Conservation (phyloP, 2,113 vertebrate species). For the Myiozetetes cayanensis region DNA sequence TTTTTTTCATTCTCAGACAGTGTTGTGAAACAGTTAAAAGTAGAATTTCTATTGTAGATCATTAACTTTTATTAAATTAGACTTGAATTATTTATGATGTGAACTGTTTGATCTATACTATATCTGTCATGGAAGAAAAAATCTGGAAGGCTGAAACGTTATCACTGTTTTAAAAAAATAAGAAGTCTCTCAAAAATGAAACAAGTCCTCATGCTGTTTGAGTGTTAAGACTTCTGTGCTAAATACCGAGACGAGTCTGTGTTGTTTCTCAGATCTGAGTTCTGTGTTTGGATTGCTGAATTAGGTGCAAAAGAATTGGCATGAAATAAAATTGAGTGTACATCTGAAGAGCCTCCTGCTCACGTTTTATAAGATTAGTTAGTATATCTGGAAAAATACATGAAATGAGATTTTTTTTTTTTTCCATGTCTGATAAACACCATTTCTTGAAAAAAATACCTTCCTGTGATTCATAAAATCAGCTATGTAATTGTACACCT, state of each 20-base stretch:
- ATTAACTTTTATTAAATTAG: slow-evolving; percentile 61
- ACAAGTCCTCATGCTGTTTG: slow-evolving; percentile 57
- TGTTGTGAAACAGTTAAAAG: slow-evolving; percentile 50
- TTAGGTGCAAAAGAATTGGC: slow-evolving; percentile 62
- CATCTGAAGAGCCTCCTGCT: slow-evolving; percentile 59
- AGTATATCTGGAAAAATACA: neutral
- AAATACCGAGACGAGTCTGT: slow-evolving; percentile 52
- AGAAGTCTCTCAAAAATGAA: slow-evolving; percentile 39
- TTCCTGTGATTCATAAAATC: slow-evolving; percentile 21
- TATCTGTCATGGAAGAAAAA: slow-evolving; percentile 47
- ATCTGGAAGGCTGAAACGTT: slow-evolving; percentile 43
- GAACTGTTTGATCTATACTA: slow-evolving; percentile 57
- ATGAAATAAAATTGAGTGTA: slow-evolving; percentile 29
- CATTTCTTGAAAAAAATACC: neutral
- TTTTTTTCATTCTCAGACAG: neutral
- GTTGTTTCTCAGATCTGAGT: slow-evolving; percentile 55
- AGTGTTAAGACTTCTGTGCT: slow-evolving; percentile 65
- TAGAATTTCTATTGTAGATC: slow-evolving; percentile 44
- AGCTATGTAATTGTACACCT: neutral
- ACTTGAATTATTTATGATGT: slow-evolving; percentile 63
- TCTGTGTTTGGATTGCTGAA: slow-evolving; percentile 53
- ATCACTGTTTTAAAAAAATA: slow-evolving; percentile 46
- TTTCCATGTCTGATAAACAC: neutral
- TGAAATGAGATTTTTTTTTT: neutral
- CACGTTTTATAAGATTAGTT: slow-evolving; percentile 8